Evolutionary conservation across 30 jellyfish, hydroid and myxozoan species (phyloP).

Genomic region (Catostylus mosaicus): DNA sequence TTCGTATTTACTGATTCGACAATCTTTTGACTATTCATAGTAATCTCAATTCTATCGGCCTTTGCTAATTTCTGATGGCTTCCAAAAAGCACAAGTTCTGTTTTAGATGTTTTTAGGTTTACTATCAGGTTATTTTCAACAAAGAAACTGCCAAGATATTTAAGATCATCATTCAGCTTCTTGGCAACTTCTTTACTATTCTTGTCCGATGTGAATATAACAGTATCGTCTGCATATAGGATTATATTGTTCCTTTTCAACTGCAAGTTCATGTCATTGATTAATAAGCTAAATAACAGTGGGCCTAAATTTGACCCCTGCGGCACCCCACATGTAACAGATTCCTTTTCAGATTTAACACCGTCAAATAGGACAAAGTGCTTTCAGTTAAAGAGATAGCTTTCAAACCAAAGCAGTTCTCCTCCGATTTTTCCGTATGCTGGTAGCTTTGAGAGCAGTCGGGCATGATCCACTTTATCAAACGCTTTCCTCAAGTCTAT

Average conservation of each 20-base stretch:
- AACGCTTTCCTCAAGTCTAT: constrained; percentile 26
- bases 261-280: constrained; percentile 7
- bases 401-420: constrained; percentile 25
- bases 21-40: not conserved
- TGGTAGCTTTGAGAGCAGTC: constrained; percentile 34
- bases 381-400: constrained; percentile 24
- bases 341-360: constrained; percentile 2
- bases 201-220: constrained; percentile 22
- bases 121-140: constrained; percentile 30
- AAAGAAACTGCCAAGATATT: constrained; percentile 6
- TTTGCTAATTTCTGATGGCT: constrained; percentile 39
- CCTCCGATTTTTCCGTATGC: constrained; percentile 33
- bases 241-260: not conserved
- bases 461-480: constrained; percentile 42
- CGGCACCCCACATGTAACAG: constrained; percentile 1
- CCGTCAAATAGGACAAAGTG: not conserved
- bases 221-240: constrained; percentile 27
- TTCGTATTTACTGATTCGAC: not conserved
- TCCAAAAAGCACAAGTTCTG: constrained; percentile 30
- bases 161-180: constrained; percentile 18
- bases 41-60: constrained; percentile 19
- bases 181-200: not conserved
- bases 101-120: constrained; percentile 17
- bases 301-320: constrained; percentile 12
- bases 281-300: constrained; percentile 1